Base-by-base conservation (phyloP, 2,888 invertebrate genomes). In the Chaitophorus viminalis region DNA sequence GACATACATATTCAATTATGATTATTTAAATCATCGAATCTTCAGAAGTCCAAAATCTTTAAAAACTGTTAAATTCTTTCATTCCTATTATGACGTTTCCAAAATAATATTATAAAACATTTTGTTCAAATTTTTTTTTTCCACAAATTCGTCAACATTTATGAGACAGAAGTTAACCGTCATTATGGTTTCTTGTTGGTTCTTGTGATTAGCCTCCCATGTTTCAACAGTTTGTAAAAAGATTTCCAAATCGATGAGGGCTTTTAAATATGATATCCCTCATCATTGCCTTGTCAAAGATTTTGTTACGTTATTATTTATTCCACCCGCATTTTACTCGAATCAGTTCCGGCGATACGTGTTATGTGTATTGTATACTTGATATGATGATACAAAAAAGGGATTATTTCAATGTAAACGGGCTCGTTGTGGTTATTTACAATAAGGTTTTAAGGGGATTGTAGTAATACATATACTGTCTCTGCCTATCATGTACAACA, bases 251-350 rank as follows among this genome's bases (percentile, higher is more conserved):
- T 11, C 8, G 21, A 72, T 82, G 82, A 54, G 82, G 82, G 82
- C 36, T 36, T 54, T 9, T 54, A 29, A 74, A 82, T 36, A 54
- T 11, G 82, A 82, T 82, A 82, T 82, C 82, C 82, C 82, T 29
- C 82, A 82, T 82, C 46, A 31, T 82, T n/a, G 8, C n/a, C 6
- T 21, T 18, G 33, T 54, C 68, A 60, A 36, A 54, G 82, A 82
- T 82, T 74, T 54, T 9, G 72, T 82, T 54, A 74, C 54, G 54
- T 36, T 74, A 36, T 36, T 25, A 25, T 74, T 21, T 36, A 31
- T 82, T 52, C 74, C 11, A 46, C 82, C 82, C 82, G 82, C 82
- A 82, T 82, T 72, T 21, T 70, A 46, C 18, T 52, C 65, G 4
- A 81, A n/a, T 46, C 46, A 68, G 81, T 81, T 68, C 39, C 81